phyloP scores from a whole-genome alignment of 1,140 invertebrate genomes.

The Gryon sp. region DNA sequence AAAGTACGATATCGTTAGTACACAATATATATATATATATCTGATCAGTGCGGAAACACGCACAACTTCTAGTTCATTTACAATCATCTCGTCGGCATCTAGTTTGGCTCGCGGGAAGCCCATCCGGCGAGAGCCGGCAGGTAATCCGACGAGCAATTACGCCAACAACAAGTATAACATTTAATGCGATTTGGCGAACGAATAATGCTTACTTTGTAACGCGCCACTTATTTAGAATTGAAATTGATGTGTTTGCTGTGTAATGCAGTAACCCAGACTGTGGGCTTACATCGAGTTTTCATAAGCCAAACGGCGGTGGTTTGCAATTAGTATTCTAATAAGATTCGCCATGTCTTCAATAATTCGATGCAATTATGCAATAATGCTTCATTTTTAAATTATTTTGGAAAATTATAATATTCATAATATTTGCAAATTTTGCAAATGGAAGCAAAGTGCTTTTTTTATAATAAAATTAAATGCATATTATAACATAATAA shows the following conservation, averaged over 20 bases:
- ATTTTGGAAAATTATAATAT: too few relatives aligned
- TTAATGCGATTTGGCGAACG: constrained; percentile 34
- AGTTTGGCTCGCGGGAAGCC: constrained; percentile 20
- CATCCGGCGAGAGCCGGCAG: too few relatives aligned
- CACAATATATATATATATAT: too few relatives aligned
- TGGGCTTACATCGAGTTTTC: too few relatives aligned
- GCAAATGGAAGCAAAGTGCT: too few relatives aligned
- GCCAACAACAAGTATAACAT: constrained; percentile 23
- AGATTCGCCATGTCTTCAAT: background rate
- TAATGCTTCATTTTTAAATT: too few relatives aligned
- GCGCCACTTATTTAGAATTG: constrained; percentile 17
- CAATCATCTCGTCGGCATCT: constrained; percentile 25
- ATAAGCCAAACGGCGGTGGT: too few relatives aligned
- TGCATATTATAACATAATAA: too few relatives aligned
- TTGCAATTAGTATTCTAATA: constrained; percentile 1
- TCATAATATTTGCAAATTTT: too few relatives aligned
- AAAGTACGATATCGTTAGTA: background rate
- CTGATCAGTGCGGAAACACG: too few relatives aligned
- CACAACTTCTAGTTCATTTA: constrained; percentile 18
- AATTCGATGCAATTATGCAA: background rate
- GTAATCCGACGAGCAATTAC: constrained; percentile 27
- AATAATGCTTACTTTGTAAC: constrained; percentile 9
- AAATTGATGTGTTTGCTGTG: constrained; percentile 4
- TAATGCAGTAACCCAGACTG: too few relatives aligned
- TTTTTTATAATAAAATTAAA: too few relatives aligned